These are phyloP conservation scores for Phyllopteryx taeniolatus DNA, from an alignment of 2,113 vertebrate species.

Conservation along the genomic window DNA sequence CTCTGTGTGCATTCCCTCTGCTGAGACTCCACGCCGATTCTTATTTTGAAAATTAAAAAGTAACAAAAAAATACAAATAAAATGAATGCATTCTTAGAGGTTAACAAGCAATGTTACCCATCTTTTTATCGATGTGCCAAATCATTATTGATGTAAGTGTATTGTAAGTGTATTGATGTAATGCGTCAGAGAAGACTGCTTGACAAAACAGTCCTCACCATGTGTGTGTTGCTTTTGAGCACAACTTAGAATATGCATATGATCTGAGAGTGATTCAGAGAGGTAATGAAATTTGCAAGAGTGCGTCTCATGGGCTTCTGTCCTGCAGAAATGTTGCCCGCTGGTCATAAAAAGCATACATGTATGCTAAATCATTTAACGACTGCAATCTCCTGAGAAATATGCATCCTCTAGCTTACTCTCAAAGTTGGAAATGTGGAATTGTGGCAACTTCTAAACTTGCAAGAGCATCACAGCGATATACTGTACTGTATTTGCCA, in stretches of 20 bases:
- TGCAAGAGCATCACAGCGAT: conserved; percentile 40
- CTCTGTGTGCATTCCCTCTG: conserved; percentile 47
- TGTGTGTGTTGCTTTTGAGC: conserved; percentile 32
- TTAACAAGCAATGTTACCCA: conserved; percentile 51
- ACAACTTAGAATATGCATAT: conserved; percentile 56
- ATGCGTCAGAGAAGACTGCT: conserved; percentile 45
- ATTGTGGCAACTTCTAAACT: conserved; percentile 40
- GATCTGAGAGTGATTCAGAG: conserved; percentile 51
- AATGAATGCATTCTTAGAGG: conserved; percentile 47
- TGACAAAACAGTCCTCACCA: conserved; percentile 33
- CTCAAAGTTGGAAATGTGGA: conserved; percentile 30
- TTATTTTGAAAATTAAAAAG: conserved; percentile 32
- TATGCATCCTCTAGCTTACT: conserved; percentile 38
- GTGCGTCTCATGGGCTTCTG: conserved; percentile 41
- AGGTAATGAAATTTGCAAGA: conserved; percentile 60
- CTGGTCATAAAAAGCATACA: conserved; percentile 37
- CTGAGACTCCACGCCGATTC: conserved; percentile 42
- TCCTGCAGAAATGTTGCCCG: conserved; percentile 48
- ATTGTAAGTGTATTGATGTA: too few relatives aligned
- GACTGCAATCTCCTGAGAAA: conserved; percentile 54
- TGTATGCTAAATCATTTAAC: conserved; percentile 48
- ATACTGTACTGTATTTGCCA: conserved; percentile 23
- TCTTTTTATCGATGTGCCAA: conserved; percentile 48
- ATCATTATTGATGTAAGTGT: conserved; percentile 52
- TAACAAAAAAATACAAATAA: conserved; percentile 3